These are phyloP conservation scores for Prinia subflava DNA, from an alignment of 2,113 vertebrate genomes.

Conservation along the genomic window DNA sequence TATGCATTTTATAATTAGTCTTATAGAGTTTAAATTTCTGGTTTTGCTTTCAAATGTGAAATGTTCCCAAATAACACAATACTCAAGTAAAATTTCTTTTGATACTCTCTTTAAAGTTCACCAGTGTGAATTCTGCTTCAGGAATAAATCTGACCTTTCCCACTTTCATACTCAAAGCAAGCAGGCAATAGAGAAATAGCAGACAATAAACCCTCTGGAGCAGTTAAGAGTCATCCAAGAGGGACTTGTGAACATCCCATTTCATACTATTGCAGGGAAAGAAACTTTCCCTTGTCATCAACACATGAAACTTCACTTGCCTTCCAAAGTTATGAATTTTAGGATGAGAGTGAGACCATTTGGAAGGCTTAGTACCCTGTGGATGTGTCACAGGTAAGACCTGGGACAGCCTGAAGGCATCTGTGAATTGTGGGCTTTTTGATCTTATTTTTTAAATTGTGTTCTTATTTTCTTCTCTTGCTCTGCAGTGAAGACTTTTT, in stretches of 20 bases:
- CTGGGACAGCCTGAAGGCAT: neutral
- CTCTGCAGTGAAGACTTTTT: neutral
- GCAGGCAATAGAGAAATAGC: neutral
- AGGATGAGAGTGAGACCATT: neutral
- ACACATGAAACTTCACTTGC: neutral
- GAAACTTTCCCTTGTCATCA: neutral
- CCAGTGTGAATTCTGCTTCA: neutral
- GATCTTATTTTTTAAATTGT: neutral
- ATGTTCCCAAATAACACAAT: slow-evolving; percentile 3
- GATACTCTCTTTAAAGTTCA: neutral
- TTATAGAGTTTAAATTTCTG: slow-evolving; percentile 33
- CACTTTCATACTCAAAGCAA: neutral
- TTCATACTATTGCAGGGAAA: neutral
- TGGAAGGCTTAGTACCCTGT: neutral
- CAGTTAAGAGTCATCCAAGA: neutral
- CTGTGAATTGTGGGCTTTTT: neutral
- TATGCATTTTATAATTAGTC: slow-evolving; percentile 60
- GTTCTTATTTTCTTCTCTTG: neutral
- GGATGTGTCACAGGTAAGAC: neutral
- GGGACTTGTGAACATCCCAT: neutral
- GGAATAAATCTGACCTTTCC: neutral
- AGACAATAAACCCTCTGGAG: neutral
- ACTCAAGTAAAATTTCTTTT: neutral
- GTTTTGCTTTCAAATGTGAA: slow-evolving; percentile 24
- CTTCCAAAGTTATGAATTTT: neutral